These are phyloP conservation scores for Copidosoma aretas DNA, from an alignment of 2,888 invertebrate species.

Conservation along the genomic window DNA sequence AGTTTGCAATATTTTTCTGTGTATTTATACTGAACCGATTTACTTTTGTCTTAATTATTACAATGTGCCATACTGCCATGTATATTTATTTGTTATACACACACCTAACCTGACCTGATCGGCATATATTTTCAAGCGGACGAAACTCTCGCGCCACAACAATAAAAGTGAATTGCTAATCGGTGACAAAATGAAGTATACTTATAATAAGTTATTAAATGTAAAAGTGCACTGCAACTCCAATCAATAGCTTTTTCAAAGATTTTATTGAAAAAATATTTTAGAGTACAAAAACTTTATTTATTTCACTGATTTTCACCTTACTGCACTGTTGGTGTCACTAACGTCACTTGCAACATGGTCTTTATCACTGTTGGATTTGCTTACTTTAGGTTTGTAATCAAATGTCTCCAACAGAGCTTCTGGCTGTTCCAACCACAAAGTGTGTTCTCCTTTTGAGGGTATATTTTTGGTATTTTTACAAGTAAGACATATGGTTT, in stretches of 20 bases:
- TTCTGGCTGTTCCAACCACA: constrained; percentile 67
- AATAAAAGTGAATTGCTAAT: too few relatives aligned
- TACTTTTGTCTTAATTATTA: not conserved
- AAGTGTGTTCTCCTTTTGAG: constrained; percentile 59
- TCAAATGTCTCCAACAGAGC: constrained; percentile 64
- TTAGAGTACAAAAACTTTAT: not conserved
- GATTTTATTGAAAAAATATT: constrained; percentile 1
- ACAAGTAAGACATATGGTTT: constrained; percentile 65
- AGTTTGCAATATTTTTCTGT: not conserved
- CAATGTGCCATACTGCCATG: not conserved
- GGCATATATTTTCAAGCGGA: too few relatives aligned
- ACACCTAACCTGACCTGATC: too few relatives aligned
- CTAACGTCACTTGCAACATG: too few relatives aligned
- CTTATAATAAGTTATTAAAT: too few relatives aligned
- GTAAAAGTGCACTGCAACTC: too few relatives aligned
- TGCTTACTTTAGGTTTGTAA: constrained; percentile 48
- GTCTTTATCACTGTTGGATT: too few relatives aligned
- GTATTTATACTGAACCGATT: not conserved
- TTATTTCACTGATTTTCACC: too few relatives aligned
- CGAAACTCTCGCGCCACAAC: constrained; percentile 11
- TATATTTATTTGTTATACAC: too few relatives aligned
- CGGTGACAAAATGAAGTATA: too few relatives aligned
- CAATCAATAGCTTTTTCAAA: not conserved
- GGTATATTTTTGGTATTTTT: constrained; percentile 58
- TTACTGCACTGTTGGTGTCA: too few relatives aligned